Conservation (phyloP, 1,140 invertebrate genomes). For the Cotesia vestalis region DNA sequence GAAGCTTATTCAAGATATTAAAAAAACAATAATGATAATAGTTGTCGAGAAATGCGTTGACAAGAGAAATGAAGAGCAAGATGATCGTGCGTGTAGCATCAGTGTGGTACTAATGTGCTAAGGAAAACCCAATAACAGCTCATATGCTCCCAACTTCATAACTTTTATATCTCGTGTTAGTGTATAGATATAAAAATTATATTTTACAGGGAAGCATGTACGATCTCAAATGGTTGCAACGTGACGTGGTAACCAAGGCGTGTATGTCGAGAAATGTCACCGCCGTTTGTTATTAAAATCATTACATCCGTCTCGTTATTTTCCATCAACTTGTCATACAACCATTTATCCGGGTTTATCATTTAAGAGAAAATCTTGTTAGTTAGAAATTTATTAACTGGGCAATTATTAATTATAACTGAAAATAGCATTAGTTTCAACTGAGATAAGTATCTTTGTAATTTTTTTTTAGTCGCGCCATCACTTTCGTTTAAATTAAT, state of each 20-base stretch:
- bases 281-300: constrained; percentile 11
- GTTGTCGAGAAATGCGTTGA: constrained; percentile 8
- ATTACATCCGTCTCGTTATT: neutral
- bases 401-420: too few relatives aligned
- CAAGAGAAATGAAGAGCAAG: constrained; percentile 16
- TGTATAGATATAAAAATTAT: constrained; percentile 14
- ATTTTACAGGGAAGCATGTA: constrained; percentile 46
- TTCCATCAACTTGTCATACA: constrained; percentile 17
- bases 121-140: constrained; percentile 43
- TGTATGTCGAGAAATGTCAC: constrained; percentile 17
- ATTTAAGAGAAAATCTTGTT: neutral
- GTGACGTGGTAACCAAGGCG: constrained; percentile 54
- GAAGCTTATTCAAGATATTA: constrained; percentile 12
- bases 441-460: too few relatives aligned
- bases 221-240: constrained; percentile 54
- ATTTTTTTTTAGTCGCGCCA: too few relatives aligned
- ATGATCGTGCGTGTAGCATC: constrained; percentile 29
- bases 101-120: constrained; percentile 34
- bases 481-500: too few relatives aligned
- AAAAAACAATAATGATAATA: constrained; percentile 24
- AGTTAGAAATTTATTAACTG: neutral
- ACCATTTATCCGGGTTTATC: neutral
- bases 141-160: constrained; percentile 47
- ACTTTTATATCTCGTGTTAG: constrained; percentile 47
- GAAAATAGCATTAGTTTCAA: too few relatives aligned